Base-by-base conservation (phyloP, 2,797 vertebrate genomes). In the Pseudocheirus occidentalis region DNA sequence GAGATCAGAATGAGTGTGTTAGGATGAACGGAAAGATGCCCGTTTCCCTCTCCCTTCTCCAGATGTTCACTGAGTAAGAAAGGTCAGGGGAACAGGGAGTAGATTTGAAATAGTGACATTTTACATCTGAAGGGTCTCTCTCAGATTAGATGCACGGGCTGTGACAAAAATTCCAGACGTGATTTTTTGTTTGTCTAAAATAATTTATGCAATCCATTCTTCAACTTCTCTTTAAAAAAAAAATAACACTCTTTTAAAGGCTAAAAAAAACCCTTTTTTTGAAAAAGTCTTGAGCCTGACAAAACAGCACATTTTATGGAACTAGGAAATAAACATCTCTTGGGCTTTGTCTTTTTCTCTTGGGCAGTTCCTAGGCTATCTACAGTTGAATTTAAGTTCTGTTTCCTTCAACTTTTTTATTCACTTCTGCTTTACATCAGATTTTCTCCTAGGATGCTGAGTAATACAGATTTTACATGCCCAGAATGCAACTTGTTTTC, bases 41-140 rank as follows among this genome's bases (percentile, higher is more conserved):
- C 34, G 90, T 58, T 96, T 52, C 57, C 90, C 92, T 28, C 14
- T 58, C 90, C 40, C 81, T 92, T 81, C 56, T 96, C 87, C 95
- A 40, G 58, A 92, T 46, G 0, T 27, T 94, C 92, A 73, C 92
- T 59, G 92, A 46, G 73, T 54, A 52, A 54, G 29, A 97, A 96
- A 94, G 55, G 91, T 1, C 0, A 66, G 0, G 4, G 13, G 27
- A 14, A 90, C 9, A 21, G 56, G 46, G 57, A 92, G 6, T 91
- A 92, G 59, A 5, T 58, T 53, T 50, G n/a, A 95, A 21, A 59
- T 27, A 94, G 55, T 92, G 62, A 93, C 81, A 95, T 91, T 95
- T 95, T 90, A 27, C 73, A 62, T 81, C 57, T 95, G 0, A 18
- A 91, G 24, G 18, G 46, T 54, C 16, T 59, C 18, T 81, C 28